Percentiles rank a stretch among this genome's conserved stretches.
phyloP scores from a whole-genome alignment of 2,888 invertebrate species.

The Unio pictorum region DNA sequence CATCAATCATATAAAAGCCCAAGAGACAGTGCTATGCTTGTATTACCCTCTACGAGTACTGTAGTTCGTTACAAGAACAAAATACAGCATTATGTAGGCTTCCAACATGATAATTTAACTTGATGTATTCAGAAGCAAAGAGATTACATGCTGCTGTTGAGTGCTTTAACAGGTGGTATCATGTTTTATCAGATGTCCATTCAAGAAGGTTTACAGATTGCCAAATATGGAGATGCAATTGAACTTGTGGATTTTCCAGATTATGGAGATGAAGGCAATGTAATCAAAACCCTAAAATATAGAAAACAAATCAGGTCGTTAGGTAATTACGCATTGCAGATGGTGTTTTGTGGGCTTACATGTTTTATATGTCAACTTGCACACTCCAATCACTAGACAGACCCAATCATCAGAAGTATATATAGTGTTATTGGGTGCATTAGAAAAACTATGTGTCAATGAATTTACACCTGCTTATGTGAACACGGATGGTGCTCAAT shows the following conservation, averaged over 20 bases:
- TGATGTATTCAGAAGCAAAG: slow-evolving; percentile 33
- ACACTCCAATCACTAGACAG: slow-evolving; percentile 23
- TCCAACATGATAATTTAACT: slow-evolving; percentile 14
- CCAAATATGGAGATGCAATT: slow-evolving; percentile 19
- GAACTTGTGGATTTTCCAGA: slow-evolving; percentile 21
- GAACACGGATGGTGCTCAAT: slow-evolving; percentile 31
- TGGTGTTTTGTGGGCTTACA: slow-evolving; percentile 22
- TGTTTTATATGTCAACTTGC: slow-evolving; percentile 34
- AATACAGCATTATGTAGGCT: slow-evolving; percentile 21
- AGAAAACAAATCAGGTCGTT: slow-evolving; percentile 6
- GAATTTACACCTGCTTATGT: slow-evolving; percentile 25
- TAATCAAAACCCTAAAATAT: slow-evolving; percentile 2
- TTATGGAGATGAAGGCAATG: slow-evolving; percentile 7
- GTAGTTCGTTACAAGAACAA: slow-evolving; percentile 19
- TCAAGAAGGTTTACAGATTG: slow-evolving; percentile 27
- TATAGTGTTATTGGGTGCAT: slow-evolving; percentile 21
- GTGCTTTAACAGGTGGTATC: slow-evolving; percentile 20
- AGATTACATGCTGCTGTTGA: slow-evolving; percentile 11
- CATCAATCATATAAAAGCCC: no score
- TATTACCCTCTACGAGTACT: slow-evolving; percentile 5
- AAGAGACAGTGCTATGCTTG: slow-evolving; percentile 1
- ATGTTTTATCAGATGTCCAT: slow-evolving; percentile 37
- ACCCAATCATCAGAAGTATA: slow-evolving; percentile 19
- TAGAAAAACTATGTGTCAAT: slow-evolving; percentile 12
- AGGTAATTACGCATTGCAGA: slow-evolving; percentile 17